Base-by-base conservation (phyloP, 2,888 invertebrate genomes). In the Troides helena region DNA sequence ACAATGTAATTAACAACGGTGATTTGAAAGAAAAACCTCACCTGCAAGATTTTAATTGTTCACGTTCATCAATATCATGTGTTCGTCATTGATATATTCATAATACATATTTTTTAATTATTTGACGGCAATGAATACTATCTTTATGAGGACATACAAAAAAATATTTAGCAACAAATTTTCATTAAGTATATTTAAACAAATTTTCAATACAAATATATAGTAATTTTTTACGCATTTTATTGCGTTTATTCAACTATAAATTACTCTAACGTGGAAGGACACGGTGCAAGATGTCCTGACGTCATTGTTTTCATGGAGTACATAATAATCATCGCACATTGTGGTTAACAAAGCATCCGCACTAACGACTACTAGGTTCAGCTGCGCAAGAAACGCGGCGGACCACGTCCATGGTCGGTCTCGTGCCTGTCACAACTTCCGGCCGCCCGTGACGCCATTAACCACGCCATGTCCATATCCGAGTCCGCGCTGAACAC, bases 401-500 rank as follows among this genome's bases (percentile, higher is more conserved):
- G 86, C 86, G 88, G 93, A 85, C 89, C 94, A 39, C 94, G 98
- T 62, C 98, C 98, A 0, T 97, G 97, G 97, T 97, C 98, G 72
- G 97, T 98, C 8, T 97, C 98, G 10, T 97, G 97, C 78, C 93
- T 97, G 56, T 96, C 97, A 18, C 97, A 97, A 82, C 88, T 96
- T 72, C 94, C 77, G 93, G 94, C 69, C 87, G 88, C 69, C 82
- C 87, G 5, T 21, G 88, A 92, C 67, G 89, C 90, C 75, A 89
- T 90, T 81, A 90, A 93, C 1, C 87, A 94, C 80, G 94, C 95
- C 76, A 96, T 97, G 89, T 98, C 97, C 6, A 97, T 96, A 75
- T 98, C 98, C 3, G 98, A 98, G 88, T 97, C 97, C 1, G 98
- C 98, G 30, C 89, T 98, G 73, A 95, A 98, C 86, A 95, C 95